Evolutionary conservation across 2,888 invertebrate genomes (phyloP).

Genomic region (Nowickia ferox): DNA sequence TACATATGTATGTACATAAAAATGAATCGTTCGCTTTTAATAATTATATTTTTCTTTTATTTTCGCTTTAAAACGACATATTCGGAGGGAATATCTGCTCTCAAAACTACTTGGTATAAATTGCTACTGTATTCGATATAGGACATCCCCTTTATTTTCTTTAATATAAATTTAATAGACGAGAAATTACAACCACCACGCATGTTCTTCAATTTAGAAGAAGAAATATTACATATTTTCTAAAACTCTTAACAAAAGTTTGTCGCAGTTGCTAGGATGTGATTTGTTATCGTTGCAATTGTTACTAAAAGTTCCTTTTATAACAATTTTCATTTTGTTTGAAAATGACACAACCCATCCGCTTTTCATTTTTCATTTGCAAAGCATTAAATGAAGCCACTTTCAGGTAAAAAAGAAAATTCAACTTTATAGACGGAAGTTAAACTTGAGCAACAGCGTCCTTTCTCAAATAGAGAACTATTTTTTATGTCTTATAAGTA

Average conservation of each 20-base stretch:
- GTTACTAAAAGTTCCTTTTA: not conserved
- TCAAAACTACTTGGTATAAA: too few relatives aligned
- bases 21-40: too few relatives aligned
- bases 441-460: constrained; percentile 17
- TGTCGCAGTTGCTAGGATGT: not conserved
- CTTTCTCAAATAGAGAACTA: not conserved
- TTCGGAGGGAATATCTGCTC: too few relatives aligned
- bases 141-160: too few relatives aligned
- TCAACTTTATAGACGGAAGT: constrained; percentile 32
- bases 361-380: not conserved
- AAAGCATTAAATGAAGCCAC: not conserved
- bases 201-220: not conserved
- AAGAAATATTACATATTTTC: not conserved
- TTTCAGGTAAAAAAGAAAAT: not conserved
- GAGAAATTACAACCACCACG: too few relatives aligned
- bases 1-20: too few relatives aligned
- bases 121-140: too few relatives aligned
- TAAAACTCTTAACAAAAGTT: not conserved
- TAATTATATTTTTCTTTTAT: too few relatives aligned
- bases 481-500: too few relatives aligned
- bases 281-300: constrained; percentile 14
- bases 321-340: not conserved
- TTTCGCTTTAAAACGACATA: too few relatives aligned
- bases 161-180: too few relatives aligned
- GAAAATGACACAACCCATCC: not conserved